Evolutionary conservation across 2,797 vertebrate species (phyloP), one percentile per base, ranked within the genome.

Genomic region (Phrynocephalus guinanensis): DNA sequence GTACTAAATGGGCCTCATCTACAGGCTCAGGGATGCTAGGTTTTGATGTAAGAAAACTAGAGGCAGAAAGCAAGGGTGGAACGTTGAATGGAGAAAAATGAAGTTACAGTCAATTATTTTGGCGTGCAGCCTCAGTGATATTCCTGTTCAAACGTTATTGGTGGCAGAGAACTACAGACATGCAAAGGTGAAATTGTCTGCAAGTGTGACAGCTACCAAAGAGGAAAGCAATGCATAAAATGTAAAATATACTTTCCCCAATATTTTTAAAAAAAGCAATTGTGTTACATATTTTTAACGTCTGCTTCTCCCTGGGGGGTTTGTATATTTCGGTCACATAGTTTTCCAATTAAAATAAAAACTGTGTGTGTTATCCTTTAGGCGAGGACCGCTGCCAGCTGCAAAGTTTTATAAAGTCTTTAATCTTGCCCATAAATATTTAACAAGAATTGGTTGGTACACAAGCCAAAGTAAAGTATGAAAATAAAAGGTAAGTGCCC

Each of bases 391-490:
- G 94, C 95, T 97, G 96, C 95, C 95, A 96, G 93, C 96, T 96
- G 96, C 95, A 95, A 95, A 96, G 94, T 96, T 97, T 96, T 96
- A 96, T 95, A 95, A 97, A 96, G 95, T 97, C 96, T 97, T 97
- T 97, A 96, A 97, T 97, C 96, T 97, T 95, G 91, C 94, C 95
- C 95, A 97, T 97, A 97, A 97, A 97, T 97, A 97, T 97, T 97
- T 97, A 97, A 97, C 94, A 96, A 95, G 95, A 96, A 96, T 90
- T 95, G 92, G 95, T 96, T 95, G 91, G 95, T 97, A 97, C 93
- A 96, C 93, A 96, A 95, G 91, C 94, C 91, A 92, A 95, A 95
- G 91, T 89, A 95, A 96, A 96, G 93, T 84, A 95, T 94, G 92
- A 44, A 96, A 97, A 96, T 97, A 94, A 96, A 96, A 97, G 90